Evolutionary conservation across 2,113 vertebrate species (phyloP).

Genomic region (Calyptommatus sinebrachiatus): DNA sequence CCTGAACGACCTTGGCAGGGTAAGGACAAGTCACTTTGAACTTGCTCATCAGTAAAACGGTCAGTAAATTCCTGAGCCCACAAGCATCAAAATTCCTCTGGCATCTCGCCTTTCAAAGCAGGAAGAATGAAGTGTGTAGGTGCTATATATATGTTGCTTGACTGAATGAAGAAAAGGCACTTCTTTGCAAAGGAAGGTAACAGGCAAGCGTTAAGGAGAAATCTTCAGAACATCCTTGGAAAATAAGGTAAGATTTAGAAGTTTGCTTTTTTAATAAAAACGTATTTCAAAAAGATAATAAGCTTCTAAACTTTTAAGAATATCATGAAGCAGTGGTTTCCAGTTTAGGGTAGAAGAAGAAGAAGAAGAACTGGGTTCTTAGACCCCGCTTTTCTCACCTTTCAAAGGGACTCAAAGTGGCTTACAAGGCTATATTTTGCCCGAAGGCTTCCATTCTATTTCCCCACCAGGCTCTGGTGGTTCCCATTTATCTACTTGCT

Average conservation of each 20-base stretch:
- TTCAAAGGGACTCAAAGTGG: no score
- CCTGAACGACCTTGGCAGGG: background rate
- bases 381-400: no score
- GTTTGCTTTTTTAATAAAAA: background rate
- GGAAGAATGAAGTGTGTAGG: background rate
- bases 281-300: background rate
- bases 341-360: no score
- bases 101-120: background rate
- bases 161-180: background rate
- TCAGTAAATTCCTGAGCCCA: background rate
- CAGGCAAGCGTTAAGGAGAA: background rate
- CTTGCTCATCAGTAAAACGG: background rate
- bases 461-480: no score
- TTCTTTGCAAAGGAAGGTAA: background rate
- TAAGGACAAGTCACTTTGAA: background rate
- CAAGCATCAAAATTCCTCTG: background rate
- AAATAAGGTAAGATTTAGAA: background rate
- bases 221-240: background rate
- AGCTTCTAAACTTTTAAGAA: background rate
- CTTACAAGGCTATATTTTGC: no score
- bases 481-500: no score
- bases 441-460: no score
- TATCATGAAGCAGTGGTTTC: background rate
- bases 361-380: no score
- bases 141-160: background rate